A percentile compares a stretch with the other conserved stretches of the same genome.
Conservation (phyloP, 2,113 vertebrate species). For the Alouatta palliata region DNA sequence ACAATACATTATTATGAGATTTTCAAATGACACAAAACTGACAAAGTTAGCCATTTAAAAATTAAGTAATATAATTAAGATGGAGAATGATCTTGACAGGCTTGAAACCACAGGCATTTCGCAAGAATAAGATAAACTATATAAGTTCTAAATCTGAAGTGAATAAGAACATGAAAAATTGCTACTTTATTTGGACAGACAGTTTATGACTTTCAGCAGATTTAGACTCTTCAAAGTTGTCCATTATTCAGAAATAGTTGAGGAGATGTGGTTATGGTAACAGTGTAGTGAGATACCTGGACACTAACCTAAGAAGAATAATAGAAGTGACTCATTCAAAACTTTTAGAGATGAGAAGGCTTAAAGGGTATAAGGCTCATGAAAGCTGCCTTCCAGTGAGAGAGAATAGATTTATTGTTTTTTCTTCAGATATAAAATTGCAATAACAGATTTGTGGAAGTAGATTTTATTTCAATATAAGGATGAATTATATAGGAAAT, state of each 20-base stretch:
- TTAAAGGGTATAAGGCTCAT: background rate
- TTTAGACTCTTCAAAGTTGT: background rate
- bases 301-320: background rate
- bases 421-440: background rate
- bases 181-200: background rate
- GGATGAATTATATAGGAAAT: background rate
- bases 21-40: background rate
- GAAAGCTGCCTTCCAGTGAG: background rate
- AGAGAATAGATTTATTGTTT: background rate
- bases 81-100: background rate
- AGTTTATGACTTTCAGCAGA: background rate
- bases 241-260: background rate
- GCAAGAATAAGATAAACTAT: background rate
- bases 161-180: background rate
- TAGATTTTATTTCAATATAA: background rate
- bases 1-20: background rate
- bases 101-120: background rate
- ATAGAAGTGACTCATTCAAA: background rate
- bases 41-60: background rate
- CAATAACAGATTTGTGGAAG: background rate
- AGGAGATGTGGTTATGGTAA: background rate
- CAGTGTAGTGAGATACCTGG: background rate
- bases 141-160: background rate
- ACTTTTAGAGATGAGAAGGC: background rate
- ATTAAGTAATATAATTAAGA: background rate